Evolutionary conservation across 2,888 invertebrate genomes (phyloP), one percentile per base, ranked within the genome.

Genomic region (Euzophera pinguis): DNA sequence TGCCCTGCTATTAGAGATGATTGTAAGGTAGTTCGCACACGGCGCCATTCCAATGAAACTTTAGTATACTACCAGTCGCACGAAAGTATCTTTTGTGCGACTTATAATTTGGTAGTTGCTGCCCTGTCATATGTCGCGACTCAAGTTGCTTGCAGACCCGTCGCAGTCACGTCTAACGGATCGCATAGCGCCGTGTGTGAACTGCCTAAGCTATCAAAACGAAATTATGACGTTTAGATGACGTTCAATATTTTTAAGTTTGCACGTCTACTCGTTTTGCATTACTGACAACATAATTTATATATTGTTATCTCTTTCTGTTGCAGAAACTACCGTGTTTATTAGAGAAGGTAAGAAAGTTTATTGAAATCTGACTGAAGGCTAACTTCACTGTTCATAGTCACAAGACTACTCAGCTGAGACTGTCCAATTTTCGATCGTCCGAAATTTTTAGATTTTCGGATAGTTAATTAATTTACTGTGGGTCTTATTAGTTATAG

Each of bases 351-450:
- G 89, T 87, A 84, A 88, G 84, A 74, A 58, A 62, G 60, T 71
- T 58, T 61, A 43, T 14, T 16, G 13, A 47, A 38, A 55, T 51
- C 34, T 55, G 34, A 62, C 52, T 54, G 63, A 56, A 38, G 64
- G 62, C 73, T 73, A 84, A 82, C 79, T 83, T 87, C 84, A 84
- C 64, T 65, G 62, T 57, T 48, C 57, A 66, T 72, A 85, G 90
- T 90, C 91, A 91, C 91, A 90, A 91, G 91, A 91, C 86, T 79
- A 82, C 86, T 91, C 91, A 91, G 90, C 91, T 91, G 91, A 90
- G 90, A 71, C 66, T 71, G 71, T 73, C 66, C 60, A 62, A 65
- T 70, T 69, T 75, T 74, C 70, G 75, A 70, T 76, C 79, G 80
- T 79, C 70, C 63, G 68, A 66, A 79, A 73, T 67, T 61, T 53